Percentiles rank a stretch among this genome's conserved stretches.
These are phyloP conservation scores for Synaphobranchus kaupii DNA, from an alignment of 2,797 vertebrate species.

Conservation along the genomic window DNA sequence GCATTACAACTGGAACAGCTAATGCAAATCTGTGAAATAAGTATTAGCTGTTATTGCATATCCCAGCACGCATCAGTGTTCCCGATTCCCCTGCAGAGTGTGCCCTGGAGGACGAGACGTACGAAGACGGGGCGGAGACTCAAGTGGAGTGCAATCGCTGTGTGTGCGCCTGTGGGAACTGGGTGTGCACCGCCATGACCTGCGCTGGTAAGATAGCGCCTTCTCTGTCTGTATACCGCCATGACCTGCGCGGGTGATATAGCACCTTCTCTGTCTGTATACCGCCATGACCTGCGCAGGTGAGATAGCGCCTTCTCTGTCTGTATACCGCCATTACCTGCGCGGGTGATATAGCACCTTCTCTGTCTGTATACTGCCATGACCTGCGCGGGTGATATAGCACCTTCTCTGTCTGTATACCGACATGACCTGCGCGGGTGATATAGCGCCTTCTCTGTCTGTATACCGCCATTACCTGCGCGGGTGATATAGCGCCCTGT, in stretches of 20 bases:
- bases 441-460: slow-evolving; percentile 2
- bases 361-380: too few species aligned
- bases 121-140: slow-evolving; percentile 92
- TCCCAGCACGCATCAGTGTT: neutral
- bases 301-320: too few species aligned
- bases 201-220: slow-evolving; percentile 79
- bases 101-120: slow-evolving; percentile 93
- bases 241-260: slow-evolving; percentile 32
- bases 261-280: neutral
- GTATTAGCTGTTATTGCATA: neutral
- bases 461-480: too few species aligned
- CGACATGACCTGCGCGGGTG: slow-evolving; percentile 93
- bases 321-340: slow-evolving; percentile 94
- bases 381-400: too few species aligned
- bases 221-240: neutral
- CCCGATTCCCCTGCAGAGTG: slow-evolving; percentile 75
- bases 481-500: too few species aligned
- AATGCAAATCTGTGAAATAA: too few species aligned
- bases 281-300: neutral
- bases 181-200: slow-evolving; percentile 98
- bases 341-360: slow-evolving; percentile 71
- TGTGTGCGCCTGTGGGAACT: slow-evolving; percentile 96
- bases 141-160: slow-evolving; percentile 97
- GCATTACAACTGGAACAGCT: too few species aligned
- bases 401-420: slow-evolving; percentile 84